Percentiles rank a stretch among this genome's conserved stretches.
These are phyloP conservation scores for Tineola bisselliella DNA, from an alignment of 2,888 invertebrate species.

Conservation along the genomic window DNA sequence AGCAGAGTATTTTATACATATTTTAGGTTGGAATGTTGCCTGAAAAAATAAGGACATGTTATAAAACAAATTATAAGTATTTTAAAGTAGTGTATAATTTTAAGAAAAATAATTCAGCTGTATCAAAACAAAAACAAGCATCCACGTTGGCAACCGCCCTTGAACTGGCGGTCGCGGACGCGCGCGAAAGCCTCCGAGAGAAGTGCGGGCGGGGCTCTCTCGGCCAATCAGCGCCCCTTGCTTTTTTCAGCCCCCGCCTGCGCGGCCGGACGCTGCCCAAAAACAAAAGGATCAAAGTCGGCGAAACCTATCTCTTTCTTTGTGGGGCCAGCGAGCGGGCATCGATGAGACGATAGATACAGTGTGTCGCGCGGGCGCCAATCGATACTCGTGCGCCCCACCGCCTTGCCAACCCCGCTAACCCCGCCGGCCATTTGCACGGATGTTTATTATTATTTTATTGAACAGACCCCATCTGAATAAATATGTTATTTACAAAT, in stretches of 20 bases:
- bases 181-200: slow-evolving; percentile 20
- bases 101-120: too few relatives aligned
- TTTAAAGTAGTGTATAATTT: too few relatives aligned
- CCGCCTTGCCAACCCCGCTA: slow-evolving; percentile 26
- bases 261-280: slow-evolving; percentile 67
- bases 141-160: slow-evolving; percentile 50
- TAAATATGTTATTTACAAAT: slow-evolving; percentile 53
- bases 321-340: slow-evolving; percentile 63
- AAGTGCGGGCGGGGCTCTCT: slow-evolving; percentile 47
- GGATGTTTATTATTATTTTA: slow-evolving; percentile 65
- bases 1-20: too few relatives aligned
- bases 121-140: background rate
- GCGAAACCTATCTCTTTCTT: slow-evolving; percentile 69
- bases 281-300: slow-evolving; percentile 69
- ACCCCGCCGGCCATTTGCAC: slow-evolving; percentile 64
- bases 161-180: slow-evolving; percentile 46
- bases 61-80: too few relatives aligned
- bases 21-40: too few relatives aligned
- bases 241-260: slow-evolving; percentile 67
- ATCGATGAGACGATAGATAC: slow-evolving; percentile 68
- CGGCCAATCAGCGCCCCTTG: slow-evolving; percentile 65
- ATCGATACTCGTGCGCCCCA: slow-evolving; percentile 47
- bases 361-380: slow-evolving; percentile 65
- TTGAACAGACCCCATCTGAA: slow-evolving; percentile 62
- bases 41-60: too few relatives aligned